Base-by-base conservation (phyloP, 1,140 invertebrate species). In the Caligus rogercresseyi region DNA sequence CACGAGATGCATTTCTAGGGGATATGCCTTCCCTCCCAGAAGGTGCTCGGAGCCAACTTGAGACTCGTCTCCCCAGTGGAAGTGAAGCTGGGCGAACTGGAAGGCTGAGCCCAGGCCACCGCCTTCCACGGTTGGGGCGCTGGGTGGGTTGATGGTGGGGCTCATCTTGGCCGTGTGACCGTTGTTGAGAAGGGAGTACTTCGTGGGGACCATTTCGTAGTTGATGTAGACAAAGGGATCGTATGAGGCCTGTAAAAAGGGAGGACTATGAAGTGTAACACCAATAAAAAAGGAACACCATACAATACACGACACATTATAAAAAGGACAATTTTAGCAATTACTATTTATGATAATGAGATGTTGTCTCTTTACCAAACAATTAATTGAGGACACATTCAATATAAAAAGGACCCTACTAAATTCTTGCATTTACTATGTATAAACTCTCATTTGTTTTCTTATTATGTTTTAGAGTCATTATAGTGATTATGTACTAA, bases 1-100 rank as follows among this genome's bases (percentile, higher is more conserved):
- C 1, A 87, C 85, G 3, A 87, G 73, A 70, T 87, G 84, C 64
- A 83, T 67, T 70, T 85, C 66, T 16, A 66, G 63, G 18, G 63
- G 55, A 65, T 64, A 68, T 73, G 1, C 66, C 72, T 1, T 72
- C 74, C 70, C 71, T 57, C 73, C 71, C n/a, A 80, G 68, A 1
- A 70, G 72, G 67, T 80, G 78, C 66, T 80, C 78, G 1, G 76
- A 78, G 11, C 78, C 79, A 14, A 65, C 59, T 4, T 68, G 67
- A 55, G 73, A 69, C 13, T 72, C 68, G 11, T 69, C 68, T 3
- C 76, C 75, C 73, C 78, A 79, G 65, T 80, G 78, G 43, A 79
- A 72, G 66, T 79, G 78, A 19, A 78, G 69, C 65, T 78, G 77
- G 1, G 68, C 56, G 18, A 76, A 69, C 14, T 67, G 62, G 65